Percentiles rank a stretch among this genome's conserved stretches.
Conservation (phyloP, 2,113 vertebrate species). For the Mus musculus region GRCm39 chr4:77860501-77861000, state of each 20-base stretch:
- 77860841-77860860: no score
- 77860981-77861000: not conserved
- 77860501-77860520: not conserved
- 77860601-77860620: not conserved
- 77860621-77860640: no score
- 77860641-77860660: no score
- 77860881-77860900: not conserved
- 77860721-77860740: not conserved
- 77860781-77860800: not conserved
- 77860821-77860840: no score
- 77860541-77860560: not conserved
- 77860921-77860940: not conserved
- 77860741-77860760: no score
- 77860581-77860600: not conserved
- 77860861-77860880: no score
- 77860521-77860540: not conserved
- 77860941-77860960: not conserved
- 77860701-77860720: not conserved
- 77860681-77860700: not conserved
- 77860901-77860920: not conserved
- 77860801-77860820: not conserved
- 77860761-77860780: not conserved
- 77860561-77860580: not conserved
- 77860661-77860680: not conserved
- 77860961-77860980: not conserved